Conservation (phyloP, 2,113 vertebrate genomes). For the Sula dactylatra region DNA sequence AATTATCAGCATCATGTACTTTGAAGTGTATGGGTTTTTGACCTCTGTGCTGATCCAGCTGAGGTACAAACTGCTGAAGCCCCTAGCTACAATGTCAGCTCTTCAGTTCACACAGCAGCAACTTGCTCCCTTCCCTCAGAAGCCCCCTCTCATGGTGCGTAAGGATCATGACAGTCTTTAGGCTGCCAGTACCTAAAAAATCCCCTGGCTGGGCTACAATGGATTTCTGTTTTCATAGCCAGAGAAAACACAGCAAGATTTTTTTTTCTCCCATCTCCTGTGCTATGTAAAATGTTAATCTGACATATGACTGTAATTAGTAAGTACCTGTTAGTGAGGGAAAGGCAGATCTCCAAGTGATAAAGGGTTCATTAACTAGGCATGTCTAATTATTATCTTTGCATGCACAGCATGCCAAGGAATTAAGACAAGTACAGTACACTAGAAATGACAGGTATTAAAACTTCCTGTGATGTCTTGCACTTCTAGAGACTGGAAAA, state of each 20-base stretch:
- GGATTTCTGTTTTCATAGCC: not conserved
- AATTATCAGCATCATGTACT: not conserved
- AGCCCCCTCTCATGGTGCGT: not conserved
- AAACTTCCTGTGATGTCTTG: not conserved
- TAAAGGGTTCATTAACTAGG: not conserved
- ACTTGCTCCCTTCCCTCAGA: not conserved
- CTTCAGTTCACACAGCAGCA: not conserved
- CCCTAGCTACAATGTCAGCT: not conserved
- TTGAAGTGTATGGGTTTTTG: not conserved
- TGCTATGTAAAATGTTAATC: not conserved
- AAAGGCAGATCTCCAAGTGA: not conserved
- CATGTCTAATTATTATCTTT: not conserved
- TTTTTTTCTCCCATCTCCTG: not conserved
- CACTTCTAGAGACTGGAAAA: not conserved
- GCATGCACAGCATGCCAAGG: not conserved
- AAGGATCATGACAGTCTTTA: not conserved
- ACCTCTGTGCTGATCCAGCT: not conserved
- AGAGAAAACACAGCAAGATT: not conserved
- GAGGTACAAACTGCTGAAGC: not conserved
- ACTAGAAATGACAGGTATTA: not conserved
- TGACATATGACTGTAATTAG: not conserved
- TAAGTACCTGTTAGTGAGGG: not conserved
- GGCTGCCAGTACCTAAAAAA: not conserved
- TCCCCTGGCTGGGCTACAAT: not conserved
- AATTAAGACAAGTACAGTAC: not conserved